Conservation (phyloP, 2,888 invertebrate species). For the Stenchaetothrips biformis region DNA sequence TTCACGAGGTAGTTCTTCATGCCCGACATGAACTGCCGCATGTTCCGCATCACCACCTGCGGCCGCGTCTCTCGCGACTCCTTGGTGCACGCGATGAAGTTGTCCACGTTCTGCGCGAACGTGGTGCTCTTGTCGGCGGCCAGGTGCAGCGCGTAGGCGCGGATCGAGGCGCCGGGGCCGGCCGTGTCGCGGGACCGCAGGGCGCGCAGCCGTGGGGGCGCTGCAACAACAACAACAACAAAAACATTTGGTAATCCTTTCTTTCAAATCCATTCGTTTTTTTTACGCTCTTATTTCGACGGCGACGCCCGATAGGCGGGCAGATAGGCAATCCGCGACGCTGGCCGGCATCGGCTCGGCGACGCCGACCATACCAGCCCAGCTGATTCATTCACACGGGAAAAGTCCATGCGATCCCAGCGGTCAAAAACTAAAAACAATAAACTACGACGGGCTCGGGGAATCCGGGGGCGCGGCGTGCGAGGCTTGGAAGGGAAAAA, state of each 20-base stretch:
- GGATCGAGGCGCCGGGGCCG: conserved; percentile 65
- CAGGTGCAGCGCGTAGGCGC: conserved; percentile 72
- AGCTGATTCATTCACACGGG: too few relatives aligned
- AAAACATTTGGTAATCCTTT: conserved; percentile 27
- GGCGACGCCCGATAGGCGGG: too few relatives aligned
- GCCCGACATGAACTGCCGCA: conserved; percentile 96
- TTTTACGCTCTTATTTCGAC: neutral
- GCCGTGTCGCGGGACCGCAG: conserved; percentile 57
- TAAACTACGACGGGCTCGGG: too few relatives aligned
- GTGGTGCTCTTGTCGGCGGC: conserved; percentile 81
- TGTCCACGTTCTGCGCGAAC: conserved; percentile 87
- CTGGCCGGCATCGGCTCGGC: too few relatives aligned
- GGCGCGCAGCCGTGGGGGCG: conserved; percentile 70
- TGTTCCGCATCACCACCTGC: conserved; percentile 81
- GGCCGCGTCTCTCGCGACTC: conserved; percentile 86
- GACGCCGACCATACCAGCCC: too few relatives aligned
- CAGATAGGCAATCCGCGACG: too few relatives aligned
- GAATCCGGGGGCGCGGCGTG: too few relatives aligned
- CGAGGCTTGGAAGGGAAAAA: too few relatives aligned
- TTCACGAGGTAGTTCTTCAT: conserved; percentile 98
- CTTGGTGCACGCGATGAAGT: conserved; percentile 87
- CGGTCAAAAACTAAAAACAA: too few relatives aligned
- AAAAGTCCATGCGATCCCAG: too few relatives aligned
- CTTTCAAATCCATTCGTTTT: neutral
- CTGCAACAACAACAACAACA: conserved; percentile 48